Evolutionary conservation across 1,140 invertebrate genomes (phyloP), one percentile per base, ranked within the genome.

Genomic region (Drosophila willistoni): DNA sequence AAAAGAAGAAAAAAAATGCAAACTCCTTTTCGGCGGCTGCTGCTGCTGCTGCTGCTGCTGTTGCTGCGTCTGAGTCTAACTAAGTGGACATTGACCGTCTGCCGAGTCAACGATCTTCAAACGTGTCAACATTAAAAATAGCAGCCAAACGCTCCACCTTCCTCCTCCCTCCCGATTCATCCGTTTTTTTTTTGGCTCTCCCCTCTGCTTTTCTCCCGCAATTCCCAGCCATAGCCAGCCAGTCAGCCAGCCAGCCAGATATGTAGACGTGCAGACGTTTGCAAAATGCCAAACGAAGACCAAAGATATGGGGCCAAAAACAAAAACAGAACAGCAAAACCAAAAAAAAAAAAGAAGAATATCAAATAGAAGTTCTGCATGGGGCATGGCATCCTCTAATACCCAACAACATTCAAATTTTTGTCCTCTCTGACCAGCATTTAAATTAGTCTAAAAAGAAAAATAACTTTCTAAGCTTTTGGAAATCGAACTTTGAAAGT

Each of bases 81-180:
- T 65, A 85, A 78, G 64, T 86, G 82, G 83, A 86, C 82, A 86
- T 86, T 86, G 82, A 86, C 83, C 82, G 82, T 86, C 83, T 87
- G 83, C 79, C 81, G 65, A 86, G 83, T 86, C 83, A 86, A 86
- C 85, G 83, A 86, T 86, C 83, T 87, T 87, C 77, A 83, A 87
- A 87, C 83, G 83, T 87, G 83, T 86, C 83, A 86, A 87, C 83
- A 86, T 86, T 86, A 86, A 86, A 86, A 86, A 86, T 86, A 87
- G 82, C 82, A 87, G 75, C 66, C 83, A 71, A 86, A 82, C 86
- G 83, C 79, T 74, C 60, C 66, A 41, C 55, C 36, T 71, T 33
- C 19, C 65, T 10, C 9, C 10, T 13, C 12, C 3, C 10, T 12
- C 44, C 44, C 44, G 3, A 0, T 14, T 34, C 42, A 41, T 22